phyloP scores from a whole-genome alignment of 2,888 invertebrate species.

The Caradrina clavipalpis region DNA sequence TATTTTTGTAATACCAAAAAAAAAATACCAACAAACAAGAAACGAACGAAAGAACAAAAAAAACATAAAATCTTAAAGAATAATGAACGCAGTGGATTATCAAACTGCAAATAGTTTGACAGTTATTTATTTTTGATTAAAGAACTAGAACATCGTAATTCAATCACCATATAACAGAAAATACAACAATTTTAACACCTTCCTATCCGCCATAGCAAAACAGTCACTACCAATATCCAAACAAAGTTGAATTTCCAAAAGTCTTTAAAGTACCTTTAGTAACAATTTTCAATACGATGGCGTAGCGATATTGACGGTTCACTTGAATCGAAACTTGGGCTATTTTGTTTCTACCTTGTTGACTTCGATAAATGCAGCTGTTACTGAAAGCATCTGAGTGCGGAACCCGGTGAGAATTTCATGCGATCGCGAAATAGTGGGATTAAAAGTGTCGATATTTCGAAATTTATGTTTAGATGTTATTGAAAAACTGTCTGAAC shows the following conservation, averaged over 20 bases:
- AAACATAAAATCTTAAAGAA: too few relatives aligned
- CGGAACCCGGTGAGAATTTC: neutral
- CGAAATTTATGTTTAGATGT: neutral
- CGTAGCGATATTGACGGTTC: constrained; percentile 37
- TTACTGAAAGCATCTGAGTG: constrained; percentile 23
- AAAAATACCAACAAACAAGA: too few relatives aligned
- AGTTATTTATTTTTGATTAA: too few relatives aligned
- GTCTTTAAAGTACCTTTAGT: constrained; percentile 2
- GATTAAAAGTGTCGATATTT: constrained; percentile 12
- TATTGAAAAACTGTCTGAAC: constrained; percentile 21
- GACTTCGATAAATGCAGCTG: constrained; percentile 44
- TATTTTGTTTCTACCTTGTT: constrained; percentile 33
- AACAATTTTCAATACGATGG: constrained; percentile 25
- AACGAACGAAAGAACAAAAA: too few relatives aligned
- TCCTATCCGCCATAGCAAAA: neutral
- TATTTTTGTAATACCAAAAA: too few relatives aligned
- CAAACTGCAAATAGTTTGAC: neutral
- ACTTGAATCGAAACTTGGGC: constrained; percentile 34
- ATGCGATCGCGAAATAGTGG: neutral
- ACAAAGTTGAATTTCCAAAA: constrained; percentile 16
- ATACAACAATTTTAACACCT: neutral
- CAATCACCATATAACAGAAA: too few relatives aligned
- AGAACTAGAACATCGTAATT: too few relatives aligned
- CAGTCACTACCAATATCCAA: neutral
- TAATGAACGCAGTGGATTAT: too few relatives aligned